Evolutionary conservation across 2,113 vertebrate species (phyloP).

Genomic region (Amblyornis subalaris): DNA sequence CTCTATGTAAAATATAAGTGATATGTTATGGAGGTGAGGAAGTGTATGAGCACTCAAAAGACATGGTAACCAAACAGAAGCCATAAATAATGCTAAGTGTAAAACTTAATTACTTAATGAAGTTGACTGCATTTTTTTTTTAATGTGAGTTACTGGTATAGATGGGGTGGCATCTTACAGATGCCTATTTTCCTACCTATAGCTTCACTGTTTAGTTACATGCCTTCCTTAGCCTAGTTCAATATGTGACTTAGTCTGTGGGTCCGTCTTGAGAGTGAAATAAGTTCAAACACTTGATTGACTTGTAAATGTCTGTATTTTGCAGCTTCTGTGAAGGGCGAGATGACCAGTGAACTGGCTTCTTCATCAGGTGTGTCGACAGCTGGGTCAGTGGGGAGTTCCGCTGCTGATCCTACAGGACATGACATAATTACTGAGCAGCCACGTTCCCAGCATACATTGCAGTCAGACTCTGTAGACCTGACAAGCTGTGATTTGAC

Average conservation of each 20-base stretch:
- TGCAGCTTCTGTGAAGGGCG: conserved; percentile 79
- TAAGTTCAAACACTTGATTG: background rate
- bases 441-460: conserved; percentile 87
- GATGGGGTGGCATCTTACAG: background rate
- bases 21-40: background rate
- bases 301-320: background rate
- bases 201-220: background rate
- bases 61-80: background rate
- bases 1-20: background rate
- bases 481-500: conserved; percentile 80
- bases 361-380: conserved; percentile 74
- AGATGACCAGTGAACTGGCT: conserved; percentile 67
- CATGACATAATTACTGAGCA: conserved; percentile 93
- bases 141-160: background rate
- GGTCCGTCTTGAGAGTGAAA: background rate
- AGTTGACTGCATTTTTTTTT: background rate
- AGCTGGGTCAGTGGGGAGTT: conserved; percentile 55
- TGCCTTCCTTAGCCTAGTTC: background rate
- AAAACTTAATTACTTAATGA: background rate
- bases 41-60: background rate
- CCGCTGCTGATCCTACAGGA: conserved; percentile 49
- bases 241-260: background rate
- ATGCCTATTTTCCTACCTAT: background rate
- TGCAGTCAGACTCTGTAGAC: conserved; percentile 91
- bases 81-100: background rate